These are phyloP conservation scores for Strix aluco DNA, from an alignment of 2,113 vertebrate species.

Conservation along the genomic window DNA sequence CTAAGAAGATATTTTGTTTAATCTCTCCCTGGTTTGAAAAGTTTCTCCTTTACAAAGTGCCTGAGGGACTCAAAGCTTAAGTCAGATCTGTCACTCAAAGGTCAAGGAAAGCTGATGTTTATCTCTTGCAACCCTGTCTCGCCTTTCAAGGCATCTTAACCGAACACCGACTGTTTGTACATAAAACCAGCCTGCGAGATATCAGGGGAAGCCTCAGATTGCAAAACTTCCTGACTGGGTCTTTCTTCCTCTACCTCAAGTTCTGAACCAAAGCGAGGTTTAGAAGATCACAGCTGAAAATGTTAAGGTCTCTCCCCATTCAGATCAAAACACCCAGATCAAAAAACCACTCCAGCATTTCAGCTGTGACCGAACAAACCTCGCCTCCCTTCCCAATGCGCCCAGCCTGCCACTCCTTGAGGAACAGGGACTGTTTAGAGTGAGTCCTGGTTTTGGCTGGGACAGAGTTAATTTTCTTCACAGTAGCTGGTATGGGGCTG, in stretches of 20 bases:
- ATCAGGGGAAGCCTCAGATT: constrained; percentile 14
- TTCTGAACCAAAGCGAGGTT: neutral
- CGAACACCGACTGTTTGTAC: neutral
- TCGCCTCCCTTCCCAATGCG: neutral
- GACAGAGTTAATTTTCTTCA: too few species aligned
- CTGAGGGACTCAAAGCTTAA: neutral
- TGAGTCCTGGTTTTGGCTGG: too few species aligned
- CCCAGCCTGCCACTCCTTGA: neutral
- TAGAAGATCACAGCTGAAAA: neutral
- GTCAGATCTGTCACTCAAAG: neutral
- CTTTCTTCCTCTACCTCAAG: neutral
- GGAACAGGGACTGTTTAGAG: neutral
- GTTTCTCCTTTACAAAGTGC: neutral
- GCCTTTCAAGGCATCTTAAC: neutral
- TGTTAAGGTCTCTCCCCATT: neutral
- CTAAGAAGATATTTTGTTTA: neutral
- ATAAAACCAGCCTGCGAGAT: neutral
- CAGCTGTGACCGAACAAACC: neutral
- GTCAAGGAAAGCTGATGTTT: neutral
- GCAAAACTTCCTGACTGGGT: neutral
- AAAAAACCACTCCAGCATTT: neutral
- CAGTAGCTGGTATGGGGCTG: too few species aligned
- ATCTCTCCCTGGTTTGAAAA: neutral
- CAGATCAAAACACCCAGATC: neutral
- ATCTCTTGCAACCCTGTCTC: neutral